phyloP scores from a whole-genome alignment of 2,888 invertebrate genomes.

The Chironomus riparius region DNA sequence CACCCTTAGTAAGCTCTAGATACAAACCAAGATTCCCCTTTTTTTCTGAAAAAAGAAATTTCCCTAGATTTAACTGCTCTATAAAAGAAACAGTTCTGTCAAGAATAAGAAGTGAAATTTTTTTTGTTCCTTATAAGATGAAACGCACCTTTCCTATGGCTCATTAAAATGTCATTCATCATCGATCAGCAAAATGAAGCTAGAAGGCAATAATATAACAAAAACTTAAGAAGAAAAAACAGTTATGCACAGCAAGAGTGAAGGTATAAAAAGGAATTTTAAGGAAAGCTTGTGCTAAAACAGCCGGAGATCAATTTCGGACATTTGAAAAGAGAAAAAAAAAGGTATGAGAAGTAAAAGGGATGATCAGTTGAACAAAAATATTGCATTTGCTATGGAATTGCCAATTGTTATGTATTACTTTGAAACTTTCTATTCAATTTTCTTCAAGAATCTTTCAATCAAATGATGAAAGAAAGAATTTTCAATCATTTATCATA shows the following conservation, averaged over 20 bases:
- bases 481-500: constrained; percentile 7
- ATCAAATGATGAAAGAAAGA: not conserved
- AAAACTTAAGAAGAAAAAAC: too few relatives aligned
- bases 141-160: constrained; percentile 18
- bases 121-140: not conserved
- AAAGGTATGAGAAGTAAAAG: not conserved
- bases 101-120: too few relatives aligned
- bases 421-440: not conserved
- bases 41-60: not conserved
- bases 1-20: too few relatives aligned
- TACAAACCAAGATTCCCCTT: too few relatives aligned
- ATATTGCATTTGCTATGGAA: constrained; percentile 16
- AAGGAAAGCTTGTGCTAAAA: constrained; percentile 21
- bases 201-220: not conserved
- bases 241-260: too few relatives aligned
- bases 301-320: constrained; percentile 24
- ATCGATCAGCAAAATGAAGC: constrained; percentile 20
- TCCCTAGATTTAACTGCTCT: not conserved
- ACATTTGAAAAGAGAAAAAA: not conserved
- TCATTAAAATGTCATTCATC: constrained; percentile 27
- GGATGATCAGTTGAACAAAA: constrained; percentile 15
- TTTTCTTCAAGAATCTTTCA: not conserved
- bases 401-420: not conserved
- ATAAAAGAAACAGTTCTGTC: not conserved
- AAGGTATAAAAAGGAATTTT: not conserved